Evolutionary conservation across 2,113 vertebrate species (phyloP).

Genomic region (Sus scrofa): T2T-Sscrofa CM000812.6:11740001-11740500

Average conservation of each 20-base stretch:
- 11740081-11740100: neutral
- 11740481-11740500: rapidly evolving
- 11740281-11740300: neutral
- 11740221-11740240: neutral
- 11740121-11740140: neutral
- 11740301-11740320: neutral
- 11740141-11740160: neutral
- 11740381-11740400: rapidly evolving
- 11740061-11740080: neutral
- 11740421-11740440: rapidly evolving
- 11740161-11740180: neutral
- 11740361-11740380: rapidly evolving
- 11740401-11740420: rapidly evolving
- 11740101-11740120: neutral
- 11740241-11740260: neutral
- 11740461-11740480: neutral
- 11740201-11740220: neutral
- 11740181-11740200: neutral
- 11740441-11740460: rapidly evolving
- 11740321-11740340: neutral
- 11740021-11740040: neutral
- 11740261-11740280: neutral
- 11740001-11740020: rapidly evolving
- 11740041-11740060: neutral
- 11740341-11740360: neutral